These are phyloP conservation scores for Ptilonorhynchus violaceus DNA, from an alignment of 2,113 vertebrate species.

Conservation along the genomic window DNA sequence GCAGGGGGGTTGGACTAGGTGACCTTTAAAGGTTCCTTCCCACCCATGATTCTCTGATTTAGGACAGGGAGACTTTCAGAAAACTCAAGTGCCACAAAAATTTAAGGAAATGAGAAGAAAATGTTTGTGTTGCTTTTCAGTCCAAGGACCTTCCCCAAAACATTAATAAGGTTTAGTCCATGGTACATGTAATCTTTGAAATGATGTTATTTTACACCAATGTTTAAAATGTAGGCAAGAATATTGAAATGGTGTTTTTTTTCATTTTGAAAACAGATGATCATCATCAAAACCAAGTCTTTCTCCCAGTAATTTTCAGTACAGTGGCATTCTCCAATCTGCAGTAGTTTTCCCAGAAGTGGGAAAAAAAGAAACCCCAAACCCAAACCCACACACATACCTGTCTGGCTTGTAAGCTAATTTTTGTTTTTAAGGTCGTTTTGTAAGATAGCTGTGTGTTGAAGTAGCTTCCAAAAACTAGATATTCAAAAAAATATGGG, in stretches of 20 bases:
- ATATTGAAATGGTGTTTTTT: background rate
- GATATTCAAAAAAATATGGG: background rate
- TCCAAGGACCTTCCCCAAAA: background rate
- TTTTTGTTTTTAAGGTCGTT: background rate
- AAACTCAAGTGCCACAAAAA: background rate
- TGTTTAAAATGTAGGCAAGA: background rate
- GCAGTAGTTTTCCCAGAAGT: background rate
- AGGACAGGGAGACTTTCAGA: background rate
- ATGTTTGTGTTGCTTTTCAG: background rate
- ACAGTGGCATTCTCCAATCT: background rate
- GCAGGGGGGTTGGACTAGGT: background rate
- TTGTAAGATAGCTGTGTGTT: background rate
- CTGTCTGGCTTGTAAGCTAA: background rate
- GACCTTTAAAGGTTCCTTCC: background rate
- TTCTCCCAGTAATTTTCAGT: background rate
- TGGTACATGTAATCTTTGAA: background rate
- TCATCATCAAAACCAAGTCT: background rate
- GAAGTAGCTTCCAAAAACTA: background rate
- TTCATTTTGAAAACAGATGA: background rate
- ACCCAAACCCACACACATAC: background rate
- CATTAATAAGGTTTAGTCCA: background rate
- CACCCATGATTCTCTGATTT: background rate
- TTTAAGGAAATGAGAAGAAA: background rate
- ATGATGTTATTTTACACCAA: background rate
- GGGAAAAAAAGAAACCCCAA: background rate